These are phyloP conservation scores for Lucilia sericata DNA, from an alignment of 1,140 invertebrate species.

Conservation along the genomic window DNA sequence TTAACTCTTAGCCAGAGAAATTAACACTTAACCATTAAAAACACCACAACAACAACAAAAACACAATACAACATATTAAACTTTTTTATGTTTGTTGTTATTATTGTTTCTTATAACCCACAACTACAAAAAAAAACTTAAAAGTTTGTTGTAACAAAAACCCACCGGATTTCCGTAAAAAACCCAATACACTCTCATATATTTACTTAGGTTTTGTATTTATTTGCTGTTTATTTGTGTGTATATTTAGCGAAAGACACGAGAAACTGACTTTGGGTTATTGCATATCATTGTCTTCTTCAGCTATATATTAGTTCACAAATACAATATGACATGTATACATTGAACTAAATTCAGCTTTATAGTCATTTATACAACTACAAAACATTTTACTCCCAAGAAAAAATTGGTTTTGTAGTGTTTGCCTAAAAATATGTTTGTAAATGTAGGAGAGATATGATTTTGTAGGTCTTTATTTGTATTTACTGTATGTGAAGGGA, in stretches of 20 bases:
- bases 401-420: background rate
- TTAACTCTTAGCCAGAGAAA: no score
- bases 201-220: background rate
- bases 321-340: background rate
- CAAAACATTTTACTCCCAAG: background rate
- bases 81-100: background rate
- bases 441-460: no score
- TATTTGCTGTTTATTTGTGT: background rate
- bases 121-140: background rate
- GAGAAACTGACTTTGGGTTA: background rate
- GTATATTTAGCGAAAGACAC: background rate
- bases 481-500: no score
- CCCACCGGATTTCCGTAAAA: conserved; percentile 42
- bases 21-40: background rate
- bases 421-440: no score
- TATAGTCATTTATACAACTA: background rate
- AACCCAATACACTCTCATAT: background rate
- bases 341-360: background rate
- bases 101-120: background rate
- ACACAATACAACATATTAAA: background rate
- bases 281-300: background rate
- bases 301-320: background rate
- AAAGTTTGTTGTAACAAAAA: conserved; percentile 40
- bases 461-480: no score
- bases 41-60: background rate